Base-by-base conservation (phyloP, 1,140 invertebrate genomes). In the Danaus melanippus region DNA sequence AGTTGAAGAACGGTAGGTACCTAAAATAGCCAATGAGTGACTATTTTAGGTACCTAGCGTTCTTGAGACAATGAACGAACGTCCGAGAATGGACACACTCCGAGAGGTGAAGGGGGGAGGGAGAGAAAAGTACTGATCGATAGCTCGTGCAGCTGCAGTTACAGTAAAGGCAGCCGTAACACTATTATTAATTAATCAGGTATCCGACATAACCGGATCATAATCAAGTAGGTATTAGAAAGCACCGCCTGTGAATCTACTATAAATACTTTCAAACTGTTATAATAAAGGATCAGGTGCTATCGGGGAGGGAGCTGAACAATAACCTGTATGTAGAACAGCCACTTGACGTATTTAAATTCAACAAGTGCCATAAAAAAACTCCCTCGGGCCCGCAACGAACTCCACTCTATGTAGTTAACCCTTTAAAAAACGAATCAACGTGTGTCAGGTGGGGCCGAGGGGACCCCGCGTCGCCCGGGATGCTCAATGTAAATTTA, bases 111-210 rank as follows among this genome's bases (percentile, higher is more conserved):
- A 44, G 46, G 42, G 12, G 51, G 48, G 47, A 12, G 58, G 9
- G 51, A 51, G 50, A 52, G 44, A 51, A 55, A 49, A 40, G 57
- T 44, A 53, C 60, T 71, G 69, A 76, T 76, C 70, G 69, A 76
- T 76, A 69, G 70, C 56, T 51, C 51, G 45, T 68, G 66, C 66
- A 69, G 69, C 63, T 70, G 65, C 65, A 63, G 59, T 17, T 54
- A 45, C 54, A 44, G 50, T 44, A 53, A 57, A 56, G 47, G 53
- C 63, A 46, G 49, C 46, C 10, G 40, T 49, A 12, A 49, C 17
- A 12, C 32, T 49, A 8, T 32, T 32, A 32, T 32, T 32, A 32
- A 32, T 32, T 32, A 32, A 32, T 32, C 21, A 32, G 21, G 6
- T 8, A 7, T 32, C 21, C 4, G 21, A 32, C 21, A 5, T 32